Evolutionary conservation across 2,888 invertebrate genomes (phyloP).

Genomic region (Serripes groenlandicus): DNA sequence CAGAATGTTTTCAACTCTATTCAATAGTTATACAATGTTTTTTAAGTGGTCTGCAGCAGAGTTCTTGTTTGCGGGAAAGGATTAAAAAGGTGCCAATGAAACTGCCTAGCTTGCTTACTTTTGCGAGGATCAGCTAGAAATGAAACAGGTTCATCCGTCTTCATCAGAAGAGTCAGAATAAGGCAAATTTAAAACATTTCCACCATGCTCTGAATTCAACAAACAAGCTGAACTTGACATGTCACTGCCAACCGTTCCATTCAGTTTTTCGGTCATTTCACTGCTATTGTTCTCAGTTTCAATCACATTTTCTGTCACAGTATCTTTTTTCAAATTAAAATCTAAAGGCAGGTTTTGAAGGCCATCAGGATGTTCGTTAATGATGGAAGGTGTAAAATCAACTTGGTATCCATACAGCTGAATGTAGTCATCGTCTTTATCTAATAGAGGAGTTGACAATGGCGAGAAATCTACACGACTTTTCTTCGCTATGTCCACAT

Average conservation of each 20-base stretch:
- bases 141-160: slow-evolving; percentile 24
- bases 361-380: not conserved
- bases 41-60: not conserved
- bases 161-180: slow-evolving; percentile 70
- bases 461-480: slow-evolving; percentile 27
- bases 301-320: not conserved
- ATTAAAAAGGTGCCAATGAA: no score
- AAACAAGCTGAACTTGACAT: not conserved
- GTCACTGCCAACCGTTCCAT: not conserved
- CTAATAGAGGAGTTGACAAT: slow-evolving; percentile 69
- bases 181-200: slow-evolving; percentile 54
- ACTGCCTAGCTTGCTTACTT: no score
- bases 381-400: slow-evolving; percentile 1
- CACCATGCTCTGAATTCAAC: not conserved
- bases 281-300: not conserved
- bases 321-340: no score
- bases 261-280: not conserved
- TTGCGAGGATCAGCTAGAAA: no score
- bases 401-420: slow-evolving; percentile 64
- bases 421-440: slow-evolving; percentile 46
- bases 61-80: not conserved
- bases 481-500: not conserved
- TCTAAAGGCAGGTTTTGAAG: not conserved
- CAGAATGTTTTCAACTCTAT: not conserved
- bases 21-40: not conserved